A percentile compares a stretch with the other conserved stretches of the same genome.
Conservation (phyloP, 1,140 invertebrate genomes). For the Dolichoris vasculosae region DNA sequence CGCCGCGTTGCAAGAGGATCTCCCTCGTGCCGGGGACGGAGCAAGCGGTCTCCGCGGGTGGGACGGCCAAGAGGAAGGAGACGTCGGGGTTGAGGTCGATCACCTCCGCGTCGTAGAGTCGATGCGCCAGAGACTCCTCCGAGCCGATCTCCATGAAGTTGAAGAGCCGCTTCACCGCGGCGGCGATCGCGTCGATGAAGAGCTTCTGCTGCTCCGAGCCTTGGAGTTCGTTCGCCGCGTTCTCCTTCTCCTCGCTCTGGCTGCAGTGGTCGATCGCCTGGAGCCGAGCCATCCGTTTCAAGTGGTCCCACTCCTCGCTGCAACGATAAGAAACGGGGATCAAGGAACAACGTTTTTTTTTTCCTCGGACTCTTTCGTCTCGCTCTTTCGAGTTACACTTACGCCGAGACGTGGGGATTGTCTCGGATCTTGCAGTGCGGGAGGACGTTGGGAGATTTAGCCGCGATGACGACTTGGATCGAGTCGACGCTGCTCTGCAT, state of each 20-base stretch:
- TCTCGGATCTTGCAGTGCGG: slow-evolving; percentile 94
- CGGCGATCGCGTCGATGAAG: slow-evolving; percentile 84
- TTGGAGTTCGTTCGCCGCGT: slow-evolving; percentile 72
- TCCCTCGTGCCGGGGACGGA: slow-evolving; percentile 91
- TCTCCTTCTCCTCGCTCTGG: slow-evolving; percentile 72
- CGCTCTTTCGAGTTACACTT: no score
- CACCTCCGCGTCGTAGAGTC: slow-evolving; percentile 93
- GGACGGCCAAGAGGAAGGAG: slow-evolving; percentile 91
- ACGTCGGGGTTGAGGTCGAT: slow-evolving; percentile 92
- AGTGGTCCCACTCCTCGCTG: slow-evolving; percentile 93
- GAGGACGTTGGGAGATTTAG: slow-evolving; percentile 92
- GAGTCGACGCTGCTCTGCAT: slow-evolving; percentile 96
- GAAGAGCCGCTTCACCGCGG: slow-evolving; percentile 83
- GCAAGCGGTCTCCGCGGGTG: slow-evolving; percentile 91
- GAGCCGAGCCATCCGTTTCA: slow-evolving; percentile 77
- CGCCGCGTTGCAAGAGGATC: slow-evolving; percentile 84
- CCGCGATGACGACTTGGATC: slow-evolving; percentile 93
- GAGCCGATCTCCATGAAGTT: slow-evolving; percentile 85
- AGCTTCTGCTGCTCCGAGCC: slow-evolving; percentile 84
- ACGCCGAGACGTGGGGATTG: slow-evolving; percentile 96
- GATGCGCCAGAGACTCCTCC: slow-evolving; percentile 81
- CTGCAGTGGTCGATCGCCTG: slow-evolving; percentile 56
- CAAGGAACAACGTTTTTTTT: no score
- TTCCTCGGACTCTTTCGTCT: no score
- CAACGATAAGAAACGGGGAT: no score